Evolutionary conservation across 2,888 invertebrate genomes (phyloP), one percentile per base, ranked within the genome.

Genomic region (Leptopilina myrica): DNA sequence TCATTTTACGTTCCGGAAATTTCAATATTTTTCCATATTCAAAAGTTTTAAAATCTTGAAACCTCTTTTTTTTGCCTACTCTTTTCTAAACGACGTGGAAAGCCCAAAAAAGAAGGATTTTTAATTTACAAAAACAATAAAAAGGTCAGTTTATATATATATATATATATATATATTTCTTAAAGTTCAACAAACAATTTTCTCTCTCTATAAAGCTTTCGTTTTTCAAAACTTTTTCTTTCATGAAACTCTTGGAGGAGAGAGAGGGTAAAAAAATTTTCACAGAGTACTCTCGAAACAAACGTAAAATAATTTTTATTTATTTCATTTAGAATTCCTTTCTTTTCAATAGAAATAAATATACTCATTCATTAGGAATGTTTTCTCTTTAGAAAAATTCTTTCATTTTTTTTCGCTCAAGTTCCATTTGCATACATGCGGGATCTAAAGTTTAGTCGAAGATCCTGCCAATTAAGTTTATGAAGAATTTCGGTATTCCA

Each of bases 401-500:
- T 33, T 53, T 1, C 26, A 53, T 69, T 69, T 69, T 69, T 33
- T 33, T 33, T 33, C 33, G 33, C n/a, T 49, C 49, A 49, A 67
- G 67, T 67, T 26, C n/a, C 69, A 69, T 15, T 62, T 62, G 20
- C 14, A 26, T 8, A 53, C 53, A 53, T 69, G 53, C 53, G 33
- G 49, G 53, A 1, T 12, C 49, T 26, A 14, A 46, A 49, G 5
- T 33, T 56, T 33, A n/a, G n/a, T 20, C 33, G 40, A 73, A 73
- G 33, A 40, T 56, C 56, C 46, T 53, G 40, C 73, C 73, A 73
- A 73, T 73, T 73, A 73, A 56, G 56, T 73, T 53, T 1, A 12
- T 20, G 12, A 69, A 73, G 56, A 56, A 7, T 73, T 73, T 56
- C 26, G 33, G 26, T 73, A 73, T 73, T 73, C 56, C 14, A 9